Percentiles rank a stretch among this genome's conserved stretches.
These are phyloP conservation scores for Drosophila pachea DNA, from an alignment of 1,140 invertebrate species.

Conservation along the genomic window DNA sequence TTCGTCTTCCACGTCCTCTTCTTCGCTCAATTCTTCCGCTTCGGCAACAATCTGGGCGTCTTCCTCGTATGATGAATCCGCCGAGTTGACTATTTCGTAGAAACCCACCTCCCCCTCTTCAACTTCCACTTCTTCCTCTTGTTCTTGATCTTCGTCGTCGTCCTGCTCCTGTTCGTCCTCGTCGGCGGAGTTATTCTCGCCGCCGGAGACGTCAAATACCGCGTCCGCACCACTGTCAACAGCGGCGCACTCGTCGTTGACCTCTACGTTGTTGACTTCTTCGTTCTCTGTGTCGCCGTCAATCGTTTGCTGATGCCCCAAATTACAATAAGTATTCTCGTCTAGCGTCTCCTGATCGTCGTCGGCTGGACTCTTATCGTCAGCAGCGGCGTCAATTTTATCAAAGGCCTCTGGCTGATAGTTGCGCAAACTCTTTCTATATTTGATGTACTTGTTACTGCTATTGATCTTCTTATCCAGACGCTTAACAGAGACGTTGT, in stretches of 20 bases:
- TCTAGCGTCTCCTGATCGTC: slow-evolving; percentile 17
- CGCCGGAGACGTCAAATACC: not conserved
- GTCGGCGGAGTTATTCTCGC: slow-evolving; percentile 6
- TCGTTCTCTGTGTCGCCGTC: not conserved
- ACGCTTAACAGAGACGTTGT: slow-evolving; percentile 20
- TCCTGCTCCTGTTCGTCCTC: slow-evolving; percentile 40
- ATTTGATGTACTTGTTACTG: slow-evolving; percentile 50
- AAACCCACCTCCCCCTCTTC: slow-evolving; percentile 64
- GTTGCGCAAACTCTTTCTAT: slow-evolving; percentile 56
- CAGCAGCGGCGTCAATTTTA: slow-evolving; percentile 20
- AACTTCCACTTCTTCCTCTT: slow-evolving; percentile 62
- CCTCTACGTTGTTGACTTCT: not conserved
- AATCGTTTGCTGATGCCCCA: slow-evolving; percentile 1
- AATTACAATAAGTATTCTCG: slow-evolving; percentile 9
- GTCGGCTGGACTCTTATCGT: slow-evolving; percentile 18
- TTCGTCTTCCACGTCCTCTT: slow-evolving; percentile 69
- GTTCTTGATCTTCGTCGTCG: slow-evolving; percentile 35
- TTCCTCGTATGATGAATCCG: slow-evolving; percentile 68
- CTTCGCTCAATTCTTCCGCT: slow-evolving; percentile 70
- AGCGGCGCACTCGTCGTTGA: not conserved
- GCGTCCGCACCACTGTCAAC: not conserved
- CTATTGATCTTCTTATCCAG: slow-evolving; percentile 31
- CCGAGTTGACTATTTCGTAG: slow-evolving; percentile 67
- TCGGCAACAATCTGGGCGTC: slow-evolving; percentile 71
- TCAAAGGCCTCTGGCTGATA: slow-evolving; percentile 46